A percentile compares a stretch with the other conserved stretches of the same genome.
phyloP scores from a whole-genome alignment of 2,797 vertebrate genomes.

The Onychomys torridus region DNA sequence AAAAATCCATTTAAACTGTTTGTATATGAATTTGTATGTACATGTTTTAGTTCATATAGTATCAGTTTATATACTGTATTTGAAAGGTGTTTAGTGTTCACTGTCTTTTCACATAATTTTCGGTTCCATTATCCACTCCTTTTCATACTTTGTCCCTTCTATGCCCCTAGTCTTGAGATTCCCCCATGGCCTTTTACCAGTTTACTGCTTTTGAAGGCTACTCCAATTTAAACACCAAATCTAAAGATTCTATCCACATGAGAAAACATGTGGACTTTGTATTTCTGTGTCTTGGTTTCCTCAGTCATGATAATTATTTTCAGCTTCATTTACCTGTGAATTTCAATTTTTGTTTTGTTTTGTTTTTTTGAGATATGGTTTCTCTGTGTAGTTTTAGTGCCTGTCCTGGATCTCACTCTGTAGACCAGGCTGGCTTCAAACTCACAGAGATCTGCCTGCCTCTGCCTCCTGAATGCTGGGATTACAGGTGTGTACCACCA shows the following conservation, averaged over 20 bases:
- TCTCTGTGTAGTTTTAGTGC: too few relatives aligned
- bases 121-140: not conserved
- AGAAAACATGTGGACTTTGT: not conserved
- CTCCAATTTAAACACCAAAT: not conserved
- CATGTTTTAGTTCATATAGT: not conserved
- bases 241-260: not conserved
- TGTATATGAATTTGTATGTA: not conserved
- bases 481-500: too few relatives aligned
- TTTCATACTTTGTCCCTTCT: not conserved
- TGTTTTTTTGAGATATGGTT: too few relatives aligned
- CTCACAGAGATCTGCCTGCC: too few relatives aligned
- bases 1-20: not conserved
- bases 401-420: too few relatives aligned
- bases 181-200: not conserved
- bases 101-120: not conserved
- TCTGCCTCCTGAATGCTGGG: too few relatives aligned
- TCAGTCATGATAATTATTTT: too few relatives aligned
- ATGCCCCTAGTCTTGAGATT: not conserved
- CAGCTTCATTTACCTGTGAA: too few relatives aligned
- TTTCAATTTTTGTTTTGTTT: too few relatives aligned
- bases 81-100: not conserved
- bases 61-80: not conserved
- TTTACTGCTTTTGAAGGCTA: not conserved
- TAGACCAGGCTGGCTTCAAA: too few relatives aligned
- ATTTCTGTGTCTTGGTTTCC: not conserved